phyloP scores from a whole-genome alignment of 2,888 invertebrate genomes.

The Melieria crassipennis region DNA sequence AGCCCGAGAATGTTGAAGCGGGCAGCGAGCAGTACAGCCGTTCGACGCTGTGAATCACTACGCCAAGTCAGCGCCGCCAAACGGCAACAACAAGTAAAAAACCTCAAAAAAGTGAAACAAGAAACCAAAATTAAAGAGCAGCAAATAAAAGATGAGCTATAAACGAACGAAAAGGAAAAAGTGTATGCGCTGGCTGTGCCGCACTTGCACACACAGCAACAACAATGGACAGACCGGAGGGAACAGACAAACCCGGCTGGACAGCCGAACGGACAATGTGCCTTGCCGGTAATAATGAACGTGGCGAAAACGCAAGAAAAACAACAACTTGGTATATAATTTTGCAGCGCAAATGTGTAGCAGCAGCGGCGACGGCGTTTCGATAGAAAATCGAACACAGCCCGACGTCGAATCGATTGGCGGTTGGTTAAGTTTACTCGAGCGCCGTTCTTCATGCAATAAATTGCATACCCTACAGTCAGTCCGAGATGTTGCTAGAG shows the following conservation, averaged over 20 bases:
- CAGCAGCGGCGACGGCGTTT: constrained; percentile 21
- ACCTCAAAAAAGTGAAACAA: neutral
- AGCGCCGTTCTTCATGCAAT: neutral
- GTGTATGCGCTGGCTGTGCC: neutral
- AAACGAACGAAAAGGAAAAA: constrained; percentile 9
- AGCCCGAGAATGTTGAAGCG: neutral
- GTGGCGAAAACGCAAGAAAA: constrained; percentile 15
- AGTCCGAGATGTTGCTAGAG: too few species aligned
- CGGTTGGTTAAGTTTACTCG: neutral
- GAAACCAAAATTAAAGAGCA: constrained; percentile 11
- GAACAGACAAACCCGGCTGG: constrained; percentile 3
- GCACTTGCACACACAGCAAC: constrained; percentile 24
- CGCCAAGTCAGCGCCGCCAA: neutral
- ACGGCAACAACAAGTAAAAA: neutral
- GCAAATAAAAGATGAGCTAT: constrained; percentile 24
- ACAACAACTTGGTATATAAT: constrained; percentile 6
- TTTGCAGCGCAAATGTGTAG: constrained; percentile 14
- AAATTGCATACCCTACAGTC: neutral
- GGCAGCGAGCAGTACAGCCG: neutral
- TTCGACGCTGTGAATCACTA: constrained; percentile 19
- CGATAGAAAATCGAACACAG: constrained; percentile 27
- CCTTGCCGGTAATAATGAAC: constrained; percentile 9
- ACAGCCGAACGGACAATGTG: constrained; percentile 18
- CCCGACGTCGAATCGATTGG: neutral
- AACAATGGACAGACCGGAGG: constrained; percentile 15